phyloP scores from a whole-genome alignment of 2,888 invertebrate genomes.

The Volucella zonaria region DNA sequence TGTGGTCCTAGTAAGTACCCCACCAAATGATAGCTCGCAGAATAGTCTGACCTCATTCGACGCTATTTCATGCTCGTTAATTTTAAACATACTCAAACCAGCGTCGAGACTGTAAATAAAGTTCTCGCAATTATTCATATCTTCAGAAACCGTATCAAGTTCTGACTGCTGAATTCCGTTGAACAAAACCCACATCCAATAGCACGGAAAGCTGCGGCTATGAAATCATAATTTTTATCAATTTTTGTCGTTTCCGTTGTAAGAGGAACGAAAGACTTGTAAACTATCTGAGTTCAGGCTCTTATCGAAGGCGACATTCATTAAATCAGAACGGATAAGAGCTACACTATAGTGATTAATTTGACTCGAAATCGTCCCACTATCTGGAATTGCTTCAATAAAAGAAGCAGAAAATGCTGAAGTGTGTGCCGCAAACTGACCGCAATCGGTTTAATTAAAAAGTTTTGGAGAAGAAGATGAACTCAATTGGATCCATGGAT shows the following conservation, averaged over 20 bases:
- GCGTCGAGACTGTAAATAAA: background rate
- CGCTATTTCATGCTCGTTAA: no score
- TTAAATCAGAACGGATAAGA: constrained; percentile 34
- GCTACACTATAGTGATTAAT: background rate
- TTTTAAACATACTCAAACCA: no score
- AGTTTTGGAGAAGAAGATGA: background rate
- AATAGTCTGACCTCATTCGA: no score
- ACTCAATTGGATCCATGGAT: constrained; percentile 10
- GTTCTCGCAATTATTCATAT: background rate
- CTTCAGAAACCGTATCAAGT: constrained; percentile 2
- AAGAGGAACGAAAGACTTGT: background rate
- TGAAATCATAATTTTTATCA: constrained; percentile 43
- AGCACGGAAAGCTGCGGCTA: background rate
- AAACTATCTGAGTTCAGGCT: constrained; percentile 34
- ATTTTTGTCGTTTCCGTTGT: constrained; percentile 39
- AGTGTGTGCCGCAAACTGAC: constrained; percentile 13
- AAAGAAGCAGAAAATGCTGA: background rate
- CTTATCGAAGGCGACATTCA: constrained; percentile 44
- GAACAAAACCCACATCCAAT: background rate
- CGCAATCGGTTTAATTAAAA: constrained; percentile 28
- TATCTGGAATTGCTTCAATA: background rate
- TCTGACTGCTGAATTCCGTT: background rate
- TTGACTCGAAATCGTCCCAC: background rate
- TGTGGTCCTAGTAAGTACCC: no score
- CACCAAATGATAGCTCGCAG: no score